These are phyloP conservation scores for Zosterops borbonicus DNA, from an alignment of 2,113 vertebrate species.

Conservation along the genomic window DNA sequence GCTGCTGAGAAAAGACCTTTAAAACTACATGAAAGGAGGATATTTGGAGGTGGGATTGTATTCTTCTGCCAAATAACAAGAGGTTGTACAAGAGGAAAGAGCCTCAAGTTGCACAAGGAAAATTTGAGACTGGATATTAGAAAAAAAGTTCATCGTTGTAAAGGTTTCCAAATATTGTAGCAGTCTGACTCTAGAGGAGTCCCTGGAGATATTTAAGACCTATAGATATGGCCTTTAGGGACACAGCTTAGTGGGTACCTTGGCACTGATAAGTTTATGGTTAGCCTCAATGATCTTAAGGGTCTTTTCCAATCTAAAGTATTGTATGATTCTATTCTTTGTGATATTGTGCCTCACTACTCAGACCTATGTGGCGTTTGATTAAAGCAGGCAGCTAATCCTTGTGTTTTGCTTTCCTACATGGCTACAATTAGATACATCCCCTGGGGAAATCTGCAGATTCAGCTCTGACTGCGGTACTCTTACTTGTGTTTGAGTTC, in stretches of 20 bases:
- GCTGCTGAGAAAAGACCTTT: background rate
- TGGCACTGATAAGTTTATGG: background rate
- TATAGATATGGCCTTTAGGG: background rate
- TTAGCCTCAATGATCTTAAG: background rate
- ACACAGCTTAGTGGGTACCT: background rate
- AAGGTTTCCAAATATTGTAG: background rate
- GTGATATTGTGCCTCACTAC: background rate
- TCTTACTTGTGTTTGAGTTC: background rate
- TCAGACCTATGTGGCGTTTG: background rate
- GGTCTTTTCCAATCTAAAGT: background rate
- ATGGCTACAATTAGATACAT: accelerated
- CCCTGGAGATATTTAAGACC: background rate
- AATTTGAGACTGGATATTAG: background rate
- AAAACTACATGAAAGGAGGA: background rate
- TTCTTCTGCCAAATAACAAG: background rate
- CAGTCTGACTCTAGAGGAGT: background rate
- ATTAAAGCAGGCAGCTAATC: background rate
- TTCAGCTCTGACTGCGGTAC: background rate
- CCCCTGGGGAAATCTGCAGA: background rate
- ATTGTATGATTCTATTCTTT: background rate
- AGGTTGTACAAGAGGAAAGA: accelerated
- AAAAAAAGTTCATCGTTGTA: background rate
- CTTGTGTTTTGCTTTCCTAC: background rate
- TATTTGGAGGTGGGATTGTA: accelerated
- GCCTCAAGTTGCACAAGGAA: accelerated